Base-by-base conservation (phyloP, 2,797 vertebrate genomes). In the Malurus splendens region DNA sequence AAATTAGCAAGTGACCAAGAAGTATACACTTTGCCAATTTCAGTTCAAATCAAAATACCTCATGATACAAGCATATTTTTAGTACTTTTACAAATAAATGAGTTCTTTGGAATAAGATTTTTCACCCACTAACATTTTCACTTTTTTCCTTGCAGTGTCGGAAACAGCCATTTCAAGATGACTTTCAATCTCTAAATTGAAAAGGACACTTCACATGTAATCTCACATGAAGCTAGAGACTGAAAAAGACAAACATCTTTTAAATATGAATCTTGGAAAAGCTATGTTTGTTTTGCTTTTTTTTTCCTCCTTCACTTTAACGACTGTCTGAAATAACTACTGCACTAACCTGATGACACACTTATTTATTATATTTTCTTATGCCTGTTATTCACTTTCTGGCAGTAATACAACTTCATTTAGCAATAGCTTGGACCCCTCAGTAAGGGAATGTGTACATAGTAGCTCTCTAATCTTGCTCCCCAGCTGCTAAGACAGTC, bases 381-480 rank as follows among this genome's bases (percentile, higher is more conserved):
- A 83, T 86, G 86, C 93, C 85, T 50, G 19, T 90, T 95, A 89
- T 89, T 90, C 77, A 81, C 66, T 42, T 73, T 66, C 76, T 94
- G 94, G 93, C 91, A 90, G 84, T 14, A 70, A 60, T 15, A 76
- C 88, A 90, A 66, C 52, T 93, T 89, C 90, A 85, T 94, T 95
- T 95, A 95, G 92, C 92, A 93, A 95, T 87, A 91, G 86, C 72
- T 60, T 80, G 85, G 92, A 92, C 86, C 90, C 77, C 90, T 91
- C 71, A 24, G 82, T 85, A 90, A 85, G 95, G 84, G 92, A 93
- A 90, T 86, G 87, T 83, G 94, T 91, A 89, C 64, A 14, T 93
- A 95, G 95, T 91, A 95, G 93, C 90, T 70, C 90, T 91, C 94
- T 95, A 94, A 95, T 94, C 93, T 95, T 81, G 87, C 89, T 95